Evolutionary conservation across 2,888 invertebrate genomes (phyloP).

Genomic region (Nemapogon koenigi): DNA sequence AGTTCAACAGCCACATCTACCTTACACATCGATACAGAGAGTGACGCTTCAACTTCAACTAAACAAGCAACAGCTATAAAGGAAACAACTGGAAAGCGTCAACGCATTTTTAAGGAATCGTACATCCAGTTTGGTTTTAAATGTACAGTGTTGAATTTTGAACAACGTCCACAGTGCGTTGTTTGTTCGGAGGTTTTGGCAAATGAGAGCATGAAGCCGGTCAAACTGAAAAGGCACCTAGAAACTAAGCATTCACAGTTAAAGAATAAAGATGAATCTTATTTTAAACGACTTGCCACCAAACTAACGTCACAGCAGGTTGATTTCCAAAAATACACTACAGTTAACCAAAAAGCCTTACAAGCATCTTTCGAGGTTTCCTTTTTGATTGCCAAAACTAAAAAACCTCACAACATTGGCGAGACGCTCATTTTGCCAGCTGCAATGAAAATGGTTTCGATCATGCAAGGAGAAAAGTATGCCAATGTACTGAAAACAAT

Average conservation of each 20-base stretch:
- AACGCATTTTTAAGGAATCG: background rate
- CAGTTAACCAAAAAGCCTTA: background rate
- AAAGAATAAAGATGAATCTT: background rate
- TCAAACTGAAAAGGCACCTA: conserved; percentile 15
- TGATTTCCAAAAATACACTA: background rate
- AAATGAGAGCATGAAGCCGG: conserved; percentile 15
- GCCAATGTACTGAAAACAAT: background rate
- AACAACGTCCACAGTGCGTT: conserved; percentile 10
- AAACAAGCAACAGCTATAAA: no score
- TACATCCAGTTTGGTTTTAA: conserved; percentile 8
- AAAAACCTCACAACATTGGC: background rate
- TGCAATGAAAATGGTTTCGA: background rate
- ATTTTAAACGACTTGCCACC: background rate
- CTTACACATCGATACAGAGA: no score
- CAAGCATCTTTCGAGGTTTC: background rate
- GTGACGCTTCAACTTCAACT: no score
- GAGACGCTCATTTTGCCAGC: background rate
- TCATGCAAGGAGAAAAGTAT: background rate
- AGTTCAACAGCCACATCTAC: no score
- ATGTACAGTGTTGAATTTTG: conserved; percentile 8
- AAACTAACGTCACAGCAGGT: background rate
- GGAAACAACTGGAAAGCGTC: no score
- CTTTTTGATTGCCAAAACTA: background rate
- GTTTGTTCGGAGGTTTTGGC: conserved; percentile 3
- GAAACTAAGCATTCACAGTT: conserved; percentile 13